Conservation (phyloP, 2,888 invertebrate species). For the Pyrocoelia pectoralis region DNA sequence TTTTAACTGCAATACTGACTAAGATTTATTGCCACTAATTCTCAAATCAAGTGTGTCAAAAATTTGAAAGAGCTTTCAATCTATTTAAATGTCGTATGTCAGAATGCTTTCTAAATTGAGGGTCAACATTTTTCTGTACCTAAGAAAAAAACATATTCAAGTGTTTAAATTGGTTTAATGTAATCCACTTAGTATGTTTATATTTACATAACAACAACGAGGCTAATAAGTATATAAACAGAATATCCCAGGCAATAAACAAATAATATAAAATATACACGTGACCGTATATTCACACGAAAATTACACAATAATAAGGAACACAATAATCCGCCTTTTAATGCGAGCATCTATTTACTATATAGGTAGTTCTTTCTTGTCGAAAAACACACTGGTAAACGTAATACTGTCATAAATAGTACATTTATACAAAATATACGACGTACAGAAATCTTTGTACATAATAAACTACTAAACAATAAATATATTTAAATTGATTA, state of each 20-base stretch:
- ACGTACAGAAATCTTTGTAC: conserved; percentile 37
- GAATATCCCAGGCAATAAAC: conserved; percentile 27
- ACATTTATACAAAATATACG: conserved; percentile 45
- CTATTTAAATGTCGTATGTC: background rate
- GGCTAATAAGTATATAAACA: conserved; percentile 25
- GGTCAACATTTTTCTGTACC: background rate
- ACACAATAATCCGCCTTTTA: conserved; percentile 24
- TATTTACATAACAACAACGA: conserved; percentile 58
- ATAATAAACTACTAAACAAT: conserved; percentile 34
- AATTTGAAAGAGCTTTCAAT: background rate
- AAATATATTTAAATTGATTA: conserved; percentile 38
- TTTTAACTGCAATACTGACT: background rate
- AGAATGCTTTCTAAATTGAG: background rate
- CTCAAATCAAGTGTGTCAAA: conserved; percentile 8
- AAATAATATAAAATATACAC: conserved; percentile 33
- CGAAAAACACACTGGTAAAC: conserved; percentile 23
- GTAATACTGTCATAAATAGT: conserved; percentile 43
- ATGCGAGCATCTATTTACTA: conserved; percentile 16
- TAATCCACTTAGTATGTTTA: conserved; percentile 54
- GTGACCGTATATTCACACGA: conserved; percentile 25
- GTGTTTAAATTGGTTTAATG: conserved; percentile 46
- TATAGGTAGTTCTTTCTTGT: conserved; percentile 4
- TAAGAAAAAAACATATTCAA: background rate
- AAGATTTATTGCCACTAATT: background rate
- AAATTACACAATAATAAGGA: conserved; percentile 27